Percentiles rank a stretch among this genome's conserved stretches.
These are phyloP conservation scores for Papio anubis DNA, from an alignment of 2,113 vertebrate genomes.

Conservation along the genomic window DNA sequence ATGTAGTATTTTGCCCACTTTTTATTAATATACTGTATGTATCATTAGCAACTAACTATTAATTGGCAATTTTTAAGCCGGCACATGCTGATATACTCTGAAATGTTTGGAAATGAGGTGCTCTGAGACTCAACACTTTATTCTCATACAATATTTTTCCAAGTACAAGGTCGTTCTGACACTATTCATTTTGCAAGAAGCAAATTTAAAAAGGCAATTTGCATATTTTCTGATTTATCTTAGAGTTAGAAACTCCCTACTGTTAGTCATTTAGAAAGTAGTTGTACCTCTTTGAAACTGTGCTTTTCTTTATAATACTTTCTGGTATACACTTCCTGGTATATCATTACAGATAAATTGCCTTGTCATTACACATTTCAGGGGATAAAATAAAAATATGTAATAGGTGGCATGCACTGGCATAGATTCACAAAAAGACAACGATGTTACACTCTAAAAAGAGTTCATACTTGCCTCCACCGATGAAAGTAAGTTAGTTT, in stretches of 20 bases:
- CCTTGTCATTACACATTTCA: slow-evolving; percentile 31
- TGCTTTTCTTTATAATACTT: slow-evolving; percentile 42
- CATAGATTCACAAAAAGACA: not conserved
- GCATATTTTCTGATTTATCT: slow-evolving; percentile 62
- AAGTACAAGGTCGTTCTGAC: slow-evolving; percentile 66
- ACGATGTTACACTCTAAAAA: not conserved
- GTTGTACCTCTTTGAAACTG: slow-evolving; percentile 45
- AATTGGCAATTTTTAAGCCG: slow-evolving; percentile 7
- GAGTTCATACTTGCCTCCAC: not conserved
- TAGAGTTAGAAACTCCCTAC: slow-evolving; percentile 21
- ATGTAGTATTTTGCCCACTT: not conserved
- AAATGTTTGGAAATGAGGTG: slow-evolving; percentile 48
- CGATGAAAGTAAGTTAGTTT: not conserved
- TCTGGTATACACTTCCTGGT: slow-evolving; percentile 22
- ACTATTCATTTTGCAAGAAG: slow-evolving; percentile 60
- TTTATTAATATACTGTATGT: not conserved
- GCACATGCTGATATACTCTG: not conserved
- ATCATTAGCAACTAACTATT: slow-evolving; percentile 42
- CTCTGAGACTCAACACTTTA: slow-evolving; percentile 33
- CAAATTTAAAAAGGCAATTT: slow-evolving; percentile 60
- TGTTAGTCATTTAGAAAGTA: slow-evolving; percentile 56
- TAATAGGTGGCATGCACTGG: not conserved
- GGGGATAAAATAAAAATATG: slow-evolving; percentile 29
- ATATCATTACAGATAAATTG: slow-evolving; percentile 52
- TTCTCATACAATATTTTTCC: slow-evolving; percentile 47